Base-by-base conservation (phyloP, 2,797 vertebrate genomes). In the Acipenser oxyrinchus region DNA sequence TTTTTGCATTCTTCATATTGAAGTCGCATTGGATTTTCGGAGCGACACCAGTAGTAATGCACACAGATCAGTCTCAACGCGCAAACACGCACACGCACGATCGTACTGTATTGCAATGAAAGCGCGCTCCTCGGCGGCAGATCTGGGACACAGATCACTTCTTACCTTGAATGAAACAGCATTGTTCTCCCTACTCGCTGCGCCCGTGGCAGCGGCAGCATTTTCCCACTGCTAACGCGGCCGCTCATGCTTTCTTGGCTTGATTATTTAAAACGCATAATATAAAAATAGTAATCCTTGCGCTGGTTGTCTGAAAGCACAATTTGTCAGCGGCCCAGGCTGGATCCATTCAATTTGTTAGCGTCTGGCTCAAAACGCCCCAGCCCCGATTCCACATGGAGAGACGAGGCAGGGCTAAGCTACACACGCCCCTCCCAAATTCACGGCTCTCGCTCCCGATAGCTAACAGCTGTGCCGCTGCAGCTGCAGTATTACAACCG, bases 91-190 rank as follows among this genome's bases (percentile, higher is more conserved):
- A 60, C 58, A 60, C n/a, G 37, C 37, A 37, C 37, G 3, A 5
- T 37, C 15, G 60, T 12, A 48, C 6, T 10, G 37, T 6, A 6
- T 59, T 23, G 15, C 48, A 61, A 66, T 50, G 4, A n/a, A 51
- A n/a, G 15, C 48, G 8, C 65, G 6, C 13, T 53, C 66, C 10
- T 53, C 13, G 64, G 49, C 23, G 37, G 69, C 51, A 66, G 64
- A 49, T 9, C 5, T 13, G n/a, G 59, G 23, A 23, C 13, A 49
- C 12, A 23, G 12, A 50, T 6, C 73, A 15, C 72, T 66, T 18
- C 78, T 78, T 89, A 90, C 89, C 89, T 90, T 79, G 86, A 88
- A 79, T 86, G 78, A 82, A 86, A 88, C 83, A 87, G 89, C 82
- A 87, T 87, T 80, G 87, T 89, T 84, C 86, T 86, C 74, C 81